Evolutionary conservation across 2,797 vertebrate species (phyloP).

Genomic region (Apodemus agrarius): DNA sequence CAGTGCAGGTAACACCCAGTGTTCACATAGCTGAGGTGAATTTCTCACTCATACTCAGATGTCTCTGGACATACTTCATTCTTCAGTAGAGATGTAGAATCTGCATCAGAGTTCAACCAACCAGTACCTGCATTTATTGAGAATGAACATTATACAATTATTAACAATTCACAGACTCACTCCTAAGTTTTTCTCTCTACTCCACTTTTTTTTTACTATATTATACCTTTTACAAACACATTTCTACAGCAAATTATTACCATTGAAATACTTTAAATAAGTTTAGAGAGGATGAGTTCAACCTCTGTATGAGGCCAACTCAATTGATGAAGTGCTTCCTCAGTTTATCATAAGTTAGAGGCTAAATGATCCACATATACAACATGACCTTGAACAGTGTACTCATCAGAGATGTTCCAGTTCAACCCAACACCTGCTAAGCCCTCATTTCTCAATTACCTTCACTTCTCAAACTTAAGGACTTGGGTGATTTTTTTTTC

Average conservation of each 20-base stretch:
- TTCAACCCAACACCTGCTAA: neutral
- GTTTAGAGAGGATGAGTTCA: neutral
- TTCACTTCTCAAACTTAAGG: neutral
- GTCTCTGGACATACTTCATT: neutral
- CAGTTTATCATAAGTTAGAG: neutral
- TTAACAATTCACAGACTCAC: neutral
- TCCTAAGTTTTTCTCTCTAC: neutral
- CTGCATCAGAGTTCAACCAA: neutral
- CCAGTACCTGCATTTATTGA: neutral
- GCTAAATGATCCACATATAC: neutral
- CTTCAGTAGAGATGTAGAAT: neutral
- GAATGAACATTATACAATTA: neutral
- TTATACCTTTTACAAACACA: neutral
- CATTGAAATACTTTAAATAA: neutral
- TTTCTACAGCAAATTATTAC: neutral
- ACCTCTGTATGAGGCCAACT: neutral
- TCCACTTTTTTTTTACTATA: neutral
- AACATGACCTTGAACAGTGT: neutral
- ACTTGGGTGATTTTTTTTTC: neutral
- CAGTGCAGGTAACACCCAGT: neutral
- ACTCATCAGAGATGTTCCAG: neutral
- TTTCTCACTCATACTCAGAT: neutral
- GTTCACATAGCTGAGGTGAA: neutral
- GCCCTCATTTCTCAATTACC: fast-evolving
- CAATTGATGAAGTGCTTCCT: neutral